Percentiles rank a stretch among this genome's conserved stretches.
phyloP scores from a whole-genome alignment of 1,140 invertebrate species.

The Propsilocerus akamusi region DNA sequence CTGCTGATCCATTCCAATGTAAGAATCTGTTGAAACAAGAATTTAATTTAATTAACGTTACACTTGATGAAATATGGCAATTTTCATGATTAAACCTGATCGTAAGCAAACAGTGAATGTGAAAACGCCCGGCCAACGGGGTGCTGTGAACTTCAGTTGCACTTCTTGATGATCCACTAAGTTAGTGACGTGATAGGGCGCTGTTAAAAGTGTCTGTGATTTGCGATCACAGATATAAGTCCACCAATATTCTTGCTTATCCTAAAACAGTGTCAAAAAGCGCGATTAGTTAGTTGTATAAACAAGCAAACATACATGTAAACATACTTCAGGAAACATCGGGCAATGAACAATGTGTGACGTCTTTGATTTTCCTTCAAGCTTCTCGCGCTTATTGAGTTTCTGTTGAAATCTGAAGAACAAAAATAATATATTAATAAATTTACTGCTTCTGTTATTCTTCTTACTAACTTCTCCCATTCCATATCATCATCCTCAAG shows the following conservation, averaged over 20 bases:
- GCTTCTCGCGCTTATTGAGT: slow-evolving; percentile 61
- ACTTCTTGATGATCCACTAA: slow-evolving; percentile 65
- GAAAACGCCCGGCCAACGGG: slow-evolving; percentile 78
- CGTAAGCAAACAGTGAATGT: slow-evolving; percentile 85
- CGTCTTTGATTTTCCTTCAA: slow-evolving; percentile 84
- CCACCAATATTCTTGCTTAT: slow-evolving; percentile 99
- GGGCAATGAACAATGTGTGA: slow-evolving; percentile 95
- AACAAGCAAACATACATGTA: neutral
- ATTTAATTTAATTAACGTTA: neutral
- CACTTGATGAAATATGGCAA: neutral
- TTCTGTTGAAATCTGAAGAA: slow-evolving; percentile 42
- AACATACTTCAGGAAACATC: slow-evolving; percentile 63
- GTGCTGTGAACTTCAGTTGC: slow-evolving; percentile 90
- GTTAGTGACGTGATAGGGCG: slow-evolving; percentile 79
- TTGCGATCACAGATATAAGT: slow-evolving; percentile 93
- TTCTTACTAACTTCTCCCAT: slow-evolving; percentile 37
- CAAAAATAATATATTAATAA: slow-evolving; percentile 5
- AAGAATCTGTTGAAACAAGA: slow-evolving; percentile 53
- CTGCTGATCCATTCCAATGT: slow-evolving; percentile 78
- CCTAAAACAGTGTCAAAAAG: slow-evolving; percentile 25
- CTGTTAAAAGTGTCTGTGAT: slow-evolving; percentile 69
- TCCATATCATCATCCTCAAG: slow-evolving; percentile 51
- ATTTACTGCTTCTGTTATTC: neutral
- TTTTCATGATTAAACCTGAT: slow-evolving; percentile 30
- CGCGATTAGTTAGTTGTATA: neutral